phyloP scores from a whole-genome alignment of 1,140 invertebrate species.

The Coelopa frigida region DNA sequence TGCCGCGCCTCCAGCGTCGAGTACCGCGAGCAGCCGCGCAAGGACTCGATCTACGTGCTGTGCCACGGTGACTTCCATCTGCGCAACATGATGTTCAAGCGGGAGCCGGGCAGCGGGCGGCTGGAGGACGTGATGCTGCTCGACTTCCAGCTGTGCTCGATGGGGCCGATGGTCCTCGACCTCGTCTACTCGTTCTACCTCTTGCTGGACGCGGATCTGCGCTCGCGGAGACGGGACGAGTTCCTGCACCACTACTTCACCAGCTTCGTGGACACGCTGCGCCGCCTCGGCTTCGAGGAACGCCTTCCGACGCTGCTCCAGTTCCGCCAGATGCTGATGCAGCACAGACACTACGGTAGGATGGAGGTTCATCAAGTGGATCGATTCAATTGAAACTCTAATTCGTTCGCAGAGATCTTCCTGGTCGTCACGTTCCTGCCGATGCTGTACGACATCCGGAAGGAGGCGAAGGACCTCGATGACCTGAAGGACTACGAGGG shows the following conservation, averaged over 20 bases:
- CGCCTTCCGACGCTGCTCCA: too few relatives aligned
- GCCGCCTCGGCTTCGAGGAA: too few relatives aligned
- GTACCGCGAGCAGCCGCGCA: slow-evolving; percentile 9
- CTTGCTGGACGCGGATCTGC: slow-evolving; percentile 18
- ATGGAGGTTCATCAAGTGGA: too few relatives aligned
- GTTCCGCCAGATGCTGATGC: too few relatives aligned
- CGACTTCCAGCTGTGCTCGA: slow-evolving; percentile 27
- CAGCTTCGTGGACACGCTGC: neutral
- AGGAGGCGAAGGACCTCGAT: too few relatives aligned
- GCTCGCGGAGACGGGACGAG: slow-evolving; percentile 17
- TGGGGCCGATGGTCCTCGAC: slow-evolving; percentile 19
- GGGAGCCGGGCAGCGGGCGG: slow-evolving; percentile 7
- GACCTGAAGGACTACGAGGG: too few relatives aligned
- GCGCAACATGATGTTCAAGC: slow-evolving; percentile 28
- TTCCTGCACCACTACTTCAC: slow-evolving; percentile 11
- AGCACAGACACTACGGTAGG: too few relatives aligned
- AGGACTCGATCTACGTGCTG: slow-evolving; percentile 20
- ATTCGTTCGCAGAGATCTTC: too few relatives aligned
- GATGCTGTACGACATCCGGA: too few relatives aligned
- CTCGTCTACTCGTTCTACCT: slow-evolving; percentile 25
- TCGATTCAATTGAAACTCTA: too few relatives aligned
- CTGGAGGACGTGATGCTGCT: slow-evolving; percentile 25
- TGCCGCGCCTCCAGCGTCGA: slow-evolving; percentile 13
- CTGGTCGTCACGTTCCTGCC: too few relatives aligned
- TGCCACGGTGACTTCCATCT: slow-evolving; percentile 31